A percentile compares a stretch with the other conserved stretches of the same genome.
phyloP scores from a whole-genome alignment of 2,888 invertebrate species.

The Chironomus riparius region DNA sequence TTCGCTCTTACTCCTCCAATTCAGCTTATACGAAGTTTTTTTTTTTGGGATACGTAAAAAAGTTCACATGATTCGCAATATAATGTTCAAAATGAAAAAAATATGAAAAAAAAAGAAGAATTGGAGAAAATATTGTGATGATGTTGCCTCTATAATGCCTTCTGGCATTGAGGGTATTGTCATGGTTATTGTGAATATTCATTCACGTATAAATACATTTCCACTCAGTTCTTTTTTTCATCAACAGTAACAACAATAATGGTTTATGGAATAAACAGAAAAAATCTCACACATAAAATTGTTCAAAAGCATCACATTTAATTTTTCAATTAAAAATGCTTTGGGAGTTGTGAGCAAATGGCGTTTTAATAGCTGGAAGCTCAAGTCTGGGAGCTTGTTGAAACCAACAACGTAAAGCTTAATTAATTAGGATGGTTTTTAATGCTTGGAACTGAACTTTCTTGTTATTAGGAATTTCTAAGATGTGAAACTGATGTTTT shows the following conservation, averaged over 20 bases:
- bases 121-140: neutral
- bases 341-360: neutral
- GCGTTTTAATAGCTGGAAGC: too few species aligned
- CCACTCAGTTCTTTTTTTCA: neutral
- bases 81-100: neutral
- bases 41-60: neutral
- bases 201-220: neutral
- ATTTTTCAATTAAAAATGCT: neutral
- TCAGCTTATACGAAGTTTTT: neutral
- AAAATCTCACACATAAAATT: neutral
- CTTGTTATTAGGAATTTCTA: too few species aligned
- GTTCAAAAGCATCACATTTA: neutral
- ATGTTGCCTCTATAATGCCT: neutral
- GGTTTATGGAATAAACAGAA: neutral
- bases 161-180: neutral
- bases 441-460: too few species aligned
- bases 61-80: neutral
- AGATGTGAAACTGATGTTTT: too few species aligned
- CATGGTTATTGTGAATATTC: constrained; percentile 1
- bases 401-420: too few species aligned
- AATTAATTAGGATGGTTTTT: too few species aligned
- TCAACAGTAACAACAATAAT: too few species aligned
- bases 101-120: neutral
- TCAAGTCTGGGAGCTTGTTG: too few species aligned
- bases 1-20: neutral